Conservation (phyloP, 2,113 vertebrate species). For the Ancistrus triradiatus region DNA sequence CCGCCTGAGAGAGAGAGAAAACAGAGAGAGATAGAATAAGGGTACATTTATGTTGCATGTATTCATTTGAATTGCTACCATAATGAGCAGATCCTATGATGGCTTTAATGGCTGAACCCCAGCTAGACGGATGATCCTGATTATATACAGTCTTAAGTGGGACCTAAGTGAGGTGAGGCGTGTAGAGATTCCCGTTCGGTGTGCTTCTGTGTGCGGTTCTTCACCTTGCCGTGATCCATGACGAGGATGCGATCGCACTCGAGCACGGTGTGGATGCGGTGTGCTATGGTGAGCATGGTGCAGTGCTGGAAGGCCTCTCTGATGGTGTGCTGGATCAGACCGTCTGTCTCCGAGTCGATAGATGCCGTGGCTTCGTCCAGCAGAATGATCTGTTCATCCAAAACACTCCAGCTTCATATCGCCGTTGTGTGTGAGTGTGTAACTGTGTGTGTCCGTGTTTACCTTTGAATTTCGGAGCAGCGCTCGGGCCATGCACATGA, state of each 20-base stretch:
- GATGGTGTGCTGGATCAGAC: slow-evolving; percentile 75
- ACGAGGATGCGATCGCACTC: slow-evolving; percentile 74
- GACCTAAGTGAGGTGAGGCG: slow-evolving; percentile 9
- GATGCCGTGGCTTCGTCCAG: slow-evolving; percentile 83
- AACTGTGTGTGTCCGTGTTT: slow-evolving; percentile 28
- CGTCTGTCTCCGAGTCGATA: slow-evolving; percentile 77
- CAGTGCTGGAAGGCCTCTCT: slow-evolving; percentile 71
- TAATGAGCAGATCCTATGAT: too few species aligned
- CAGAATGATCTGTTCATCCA: slow-evolving; percentile 71
- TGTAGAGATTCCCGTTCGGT: too few species aligned
- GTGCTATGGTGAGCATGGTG: slow-evolving; percentile 78
- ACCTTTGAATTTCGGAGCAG: slow-evolving; percentile 77
- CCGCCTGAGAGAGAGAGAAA: neutral
- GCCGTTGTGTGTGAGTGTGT: neutral
- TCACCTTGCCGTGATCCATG: slow-evolving; percentile 77
- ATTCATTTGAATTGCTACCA: too few species aligned
- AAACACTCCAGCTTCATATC: neutral
- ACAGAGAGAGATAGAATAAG: neutral
- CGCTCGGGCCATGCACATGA: slow-evolving; percentile 77
- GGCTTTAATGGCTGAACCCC: too few species aligned
- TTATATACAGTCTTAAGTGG: too few species aligned
- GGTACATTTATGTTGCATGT: too few species aligned
- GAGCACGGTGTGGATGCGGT: slow-evolving; percentile 77
- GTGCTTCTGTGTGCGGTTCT: neutral
- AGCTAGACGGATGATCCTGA: too few species aligned